Conservation (phyloP, 2,113 vertebrate genomes). For the Trogon surrucura region DNA sequence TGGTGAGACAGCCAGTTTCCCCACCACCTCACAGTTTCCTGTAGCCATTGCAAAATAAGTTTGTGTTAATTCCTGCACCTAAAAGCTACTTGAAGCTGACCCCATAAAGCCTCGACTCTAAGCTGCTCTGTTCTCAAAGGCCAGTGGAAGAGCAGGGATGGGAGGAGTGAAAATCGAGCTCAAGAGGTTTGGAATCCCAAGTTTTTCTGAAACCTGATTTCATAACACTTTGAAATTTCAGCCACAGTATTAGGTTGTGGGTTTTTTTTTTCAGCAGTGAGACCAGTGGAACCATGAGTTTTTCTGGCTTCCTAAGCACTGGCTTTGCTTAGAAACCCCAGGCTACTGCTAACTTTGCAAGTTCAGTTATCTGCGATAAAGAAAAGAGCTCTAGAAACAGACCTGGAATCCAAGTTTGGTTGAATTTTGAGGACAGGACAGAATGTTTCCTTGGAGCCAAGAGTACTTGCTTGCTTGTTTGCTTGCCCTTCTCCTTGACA, state of each 20-base stretch:
- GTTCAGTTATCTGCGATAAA: background rate
- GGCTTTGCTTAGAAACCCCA: background rate
- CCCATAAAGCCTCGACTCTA: accelerated
- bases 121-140: background rate
- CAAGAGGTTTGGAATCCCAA: background rate
- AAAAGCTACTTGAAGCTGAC: background rate
- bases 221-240: background rate
- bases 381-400: background rate
- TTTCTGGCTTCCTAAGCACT: background rate
- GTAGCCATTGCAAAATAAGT: background rate
- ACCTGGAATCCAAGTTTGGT: background rate
- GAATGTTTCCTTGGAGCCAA: background rate
- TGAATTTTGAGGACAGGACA: background rate
- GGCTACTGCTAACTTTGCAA: background rate
- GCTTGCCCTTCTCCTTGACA: background rate
- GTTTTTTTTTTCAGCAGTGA: background rate
- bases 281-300: background rate
- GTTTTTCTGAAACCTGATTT: background rate
- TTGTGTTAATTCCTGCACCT: background rate
- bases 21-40: background rate
- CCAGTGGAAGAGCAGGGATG: background rate
- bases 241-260: background rate
- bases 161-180: background rate
- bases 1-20: background rate
- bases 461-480: background rate